phyloP scores from a whole-genome alignment of 2,888 invertebrate genomes.

The Lasioglossum oenotherae region DNA sequence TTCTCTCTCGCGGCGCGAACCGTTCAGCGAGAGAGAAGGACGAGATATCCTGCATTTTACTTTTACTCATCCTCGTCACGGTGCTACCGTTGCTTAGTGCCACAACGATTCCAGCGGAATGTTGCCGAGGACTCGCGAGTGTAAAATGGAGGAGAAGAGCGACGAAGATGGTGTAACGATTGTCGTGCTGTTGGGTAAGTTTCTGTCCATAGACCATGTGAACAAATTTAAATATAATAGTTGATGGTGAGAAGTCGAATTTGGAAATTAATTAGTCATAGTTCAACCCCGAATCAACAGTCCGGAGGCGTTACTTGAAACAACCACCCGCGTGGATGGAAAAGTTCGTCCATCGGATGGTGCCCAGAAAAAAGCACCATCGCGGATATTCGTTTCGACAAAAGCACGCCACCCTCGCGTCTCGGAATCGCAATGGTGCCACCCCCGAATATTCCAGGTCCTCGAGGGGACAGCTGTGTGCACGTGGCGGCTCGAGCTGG shows the following conservation, averaged over 20 bases:
- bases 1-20: conserved; percentile 28
- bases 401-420: conserved; percentile 4
- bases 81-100: neutral
- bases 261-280: neutral
- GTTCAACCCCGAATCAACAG: neutral
- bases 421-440: neutral
- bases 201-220: neutral
- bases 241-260: neutral
- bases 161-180: neutral
- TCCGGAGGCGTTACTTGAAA: neutral
- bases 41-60: conserved; percentile 1
- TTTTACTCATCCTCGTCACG: conserved; percentile 2
- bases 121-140: neutral
- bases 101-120: neutral
- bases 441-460: neutral
- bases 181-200: neutral
- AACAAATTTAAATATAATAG: neutral
- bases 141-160: neutral
- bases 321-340: neutral
- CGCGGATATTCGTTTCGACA: neutral
- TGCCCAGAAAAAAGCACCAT: neutral
- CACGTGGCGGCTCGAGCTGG: conserved; percentile 45
- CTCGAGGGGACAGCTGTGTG: conserved; percentile 3
- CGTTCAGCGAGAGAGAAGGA: neutral
- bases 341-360: neutral